These are phyloP conservation scores for Lasioglossum figueresi DNA, from an alignment of 2,888 invertebrate species.

Conservation along the genomic window DNA sequence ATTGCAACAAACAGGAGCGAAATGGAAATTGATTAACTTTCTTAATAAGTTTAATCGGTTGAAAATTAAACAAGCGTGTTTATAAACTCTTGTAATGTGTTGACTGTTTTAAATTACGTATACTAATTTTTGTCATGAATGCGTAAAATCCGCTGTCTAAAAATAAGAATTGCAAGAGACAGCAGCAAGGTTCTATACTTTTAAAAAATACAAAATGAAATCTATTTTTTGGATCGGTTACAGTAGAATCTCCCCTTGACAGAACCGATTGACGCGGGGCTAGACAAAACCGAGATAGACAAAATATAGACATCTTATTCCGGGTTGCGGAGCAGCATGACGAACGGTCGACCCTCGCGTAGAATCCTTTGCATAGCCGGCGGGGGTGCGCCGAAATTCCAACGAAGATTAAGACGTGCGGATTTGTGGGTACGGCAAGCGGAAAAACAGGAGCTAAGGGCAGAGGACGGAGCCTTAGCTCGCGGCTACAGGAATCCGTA, in stretches of 20 bases:
- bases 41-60: no score
- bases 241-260: not conserved
- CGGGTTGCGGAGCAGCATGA: slow-evolving; percentile 58
- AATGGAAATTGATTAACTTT: no score
- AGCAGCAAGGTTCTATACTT: no score
- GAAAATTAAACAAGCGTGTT: no score
- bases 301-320: slow-evolving; percentile 65
- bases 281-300: slow-evolving; percentile 18
- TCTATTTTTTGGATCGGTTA: not conserved
- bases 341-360: slow-evolving; percentile 60
- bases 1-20: no score
- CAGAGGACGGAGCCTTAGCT: slow-evolving; percentile 76
- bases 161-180: no score
- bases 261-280: slow-evolving; percentile 21
- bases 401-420: slow-evolving; percentile 73
- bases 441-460: slow-evolving; percentile 73
- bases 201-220: not conserved
- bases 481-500: slow-evolving; percentile 76
- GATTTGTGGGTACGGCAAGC: slow-evolving; percentile 69
- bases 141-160: no score
- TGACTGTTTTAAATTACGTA: no score
- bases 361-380: slow-evolving; percentile 71
- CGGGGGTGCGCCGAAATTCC: slow-evolving; percentile 70
- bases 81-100: no score
- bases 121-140: no score